Conservation (phyloP, 2,888 invertebrate species). For the Heliconius erato region DNA sequence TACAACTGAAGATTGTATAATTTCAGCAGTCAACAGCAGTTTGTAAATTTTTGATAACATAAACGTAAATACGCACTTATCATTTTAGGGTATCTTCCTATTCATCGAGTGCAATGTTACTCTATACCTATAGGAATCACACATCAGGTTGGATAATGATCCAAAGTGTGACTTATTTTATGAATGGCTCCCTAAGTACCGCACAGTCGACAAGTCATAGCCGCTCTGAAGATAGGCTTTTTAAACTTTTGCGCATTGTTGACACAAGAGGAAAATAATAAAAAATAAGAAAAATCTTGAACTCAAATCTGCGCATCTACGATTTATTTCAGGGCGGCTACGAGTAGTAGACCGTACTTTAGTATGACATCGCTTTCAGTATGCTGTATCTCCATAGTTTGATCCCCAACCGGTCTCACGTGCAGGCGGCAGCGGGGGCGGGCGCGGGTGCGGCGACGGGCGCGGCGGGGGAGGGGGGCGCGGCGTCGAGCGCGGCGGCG, state of each 20-base stretch:
- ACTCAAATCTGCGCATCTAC: not conserved
- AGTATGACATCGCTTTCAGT: too few relatives aligned
- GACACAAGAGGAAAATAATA: not conserved
- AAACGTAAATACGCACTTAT: not conserved
- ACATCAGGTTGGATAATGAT: too few relatives aligned
- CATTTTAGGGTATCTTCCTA: too few relatives aligned
- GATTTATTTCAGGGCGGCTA: not conserved
- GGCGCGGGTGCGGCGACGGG: slow-evolving; percentile 44
- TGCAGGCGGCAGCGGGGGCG: slow-evolving; percentile 51
- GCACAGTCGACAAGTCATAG: not conserved
- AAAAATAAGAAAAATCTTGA: not conserved
- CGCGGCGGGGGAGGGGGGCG: slow-evolving; percentile 59
- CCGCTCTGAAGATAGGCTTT: not conserved
- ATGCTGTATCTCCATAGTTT: not conserved
- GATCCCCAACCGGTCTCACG: slow-evolving; percentile 10
- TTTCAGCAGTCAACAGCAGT: too few relatives aligned
- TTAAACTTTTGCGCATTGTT: not conserved
- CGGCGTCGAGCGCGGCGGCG: slow-evolving; percentile 63
- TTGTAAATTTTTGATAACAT: not conserved
- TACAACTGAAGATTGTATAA: not conserved
- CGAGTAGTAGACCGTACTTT: not conserved
- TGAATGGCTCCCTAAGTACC: not conserved
- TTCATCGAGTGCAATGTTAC: too few relatives aligned
- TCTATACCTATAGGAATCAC: too few relatives aligned
- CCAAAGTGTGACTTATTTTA: not conserved